Base-by-base conservation (phyloP, 2,797 vertebrate species). In the Melanotaenia trifasciata region DNA sequence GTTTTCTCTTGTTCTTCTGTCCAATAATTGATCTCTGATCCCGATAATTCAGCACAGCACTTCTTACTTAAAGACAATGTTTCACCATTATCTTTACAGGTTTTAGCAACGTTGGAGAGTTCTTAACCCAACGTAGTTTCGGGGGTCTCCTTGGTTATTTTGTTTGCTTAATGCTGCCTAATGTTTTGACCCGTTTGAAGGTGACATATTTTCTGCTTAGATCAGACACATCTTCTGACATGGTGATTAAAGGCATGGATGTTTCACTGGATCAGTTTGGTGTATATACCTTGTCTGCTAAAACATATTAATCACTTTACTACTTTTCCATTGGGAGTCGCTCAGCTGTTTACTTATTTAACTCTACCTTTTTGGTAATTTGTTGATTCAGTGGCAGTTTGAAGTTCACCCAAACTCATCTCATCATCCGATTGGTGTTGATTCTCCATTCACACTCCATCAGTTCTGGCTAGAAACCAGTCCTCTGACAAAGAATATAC, bases 391-490 rank as follows among this genome's bases (percentile, higher is more conserved):
- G 32, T 24, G 43, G 30, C 66, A 60, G 18, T 59, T 63, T n/a
- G 18, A 67, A 35, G 24, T 14, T 74, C 14, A 79, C 5, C 22
- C 18, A 51, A 40, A 53, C 30, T 64, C 22, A 35, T 18, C 30
- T 64, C 22, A 35, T 18, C 28, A 13, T 26, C 45, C 33, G 10
- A 8, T 59, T 6, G n/a, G 47, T 67, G 38, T 2, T 12, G 11
- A 16, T 43, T 28, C 12, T 35, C 14, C 11, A n/a, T 36, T 51
- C 20, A 1, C 16, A 6, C 43, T 5, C 13, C 32, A 22, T 59
- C 26, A 3, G 1, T 28, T 60, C 0, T 10, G n/a, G 35, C 3
- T 35, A 36, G 13, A 33, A 70, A 24, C 10, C 11, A 3, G 20
- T 14, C 26, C 4, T 8, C 22, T 30, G 40, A 53, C 22, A 67